Evolutionary conservation across 2,888 invertebrate genomes (phyloP), one percentile per base, ranked within the genome.

Genomic region (Ectemnius lituratus): DNA sequence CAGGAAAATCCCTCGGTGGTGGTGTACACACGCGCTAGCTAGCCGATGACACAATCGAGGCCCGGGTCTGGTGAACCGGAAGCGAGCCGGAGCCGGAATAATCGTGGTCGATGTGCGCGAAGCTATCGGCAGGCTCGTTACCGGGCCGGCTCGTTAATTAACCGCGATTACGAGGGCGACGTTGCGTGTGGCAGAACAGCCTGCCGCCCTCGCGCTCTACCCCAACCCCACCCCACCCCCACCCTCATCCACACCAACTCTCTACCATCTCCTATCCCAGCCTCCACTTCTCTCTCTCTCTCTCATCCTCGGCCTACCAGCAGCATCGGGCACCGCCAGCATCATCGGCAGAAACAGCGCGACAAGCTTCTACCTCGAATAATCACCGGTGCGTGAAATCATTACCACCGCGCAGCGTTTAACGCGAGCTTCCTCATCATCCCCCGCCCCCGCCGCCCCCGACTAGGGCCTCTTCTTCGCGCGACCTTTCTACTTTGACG

Each of bases 91-190:
- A 75, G 79, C 79, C 83, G 84, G 85, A 86, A 85, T 86, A 88
- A 87, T 86, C 87, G 84, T 71, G 84, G 85, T 79, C 79, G 85
- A 83, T 80, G 82, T 71, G 79, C 83, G 82, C 82, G 81, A 75
- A 80, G 85, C 87, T 85, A 87, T 87, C 87, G 86, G 87, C 85
- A 85, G 86, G 78, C 87, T 87, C 87, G 88, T 88, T 88, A 88
- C 85, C 84, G 82, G 75, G 75, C 78, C 70, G 80, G 84, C 83
- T 86, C 85, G 86, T 88, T 88, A 88, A 88, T 88, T 87, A 88
- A 87, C 88, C 85, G 82, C 88, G 85, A 88, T 88, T 87, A 87
- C 84, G 85, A 75, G 82, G 81, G 84, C 84, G 85, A 76, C 80
- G 85, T 84, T 87, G 86, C 87, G 82, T 85, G 78, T 75, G 82